phyloP scores from a whole-genome alignment of 2,113 vertebrate species.

The Petrocephalus microphthalmus region DNA sequence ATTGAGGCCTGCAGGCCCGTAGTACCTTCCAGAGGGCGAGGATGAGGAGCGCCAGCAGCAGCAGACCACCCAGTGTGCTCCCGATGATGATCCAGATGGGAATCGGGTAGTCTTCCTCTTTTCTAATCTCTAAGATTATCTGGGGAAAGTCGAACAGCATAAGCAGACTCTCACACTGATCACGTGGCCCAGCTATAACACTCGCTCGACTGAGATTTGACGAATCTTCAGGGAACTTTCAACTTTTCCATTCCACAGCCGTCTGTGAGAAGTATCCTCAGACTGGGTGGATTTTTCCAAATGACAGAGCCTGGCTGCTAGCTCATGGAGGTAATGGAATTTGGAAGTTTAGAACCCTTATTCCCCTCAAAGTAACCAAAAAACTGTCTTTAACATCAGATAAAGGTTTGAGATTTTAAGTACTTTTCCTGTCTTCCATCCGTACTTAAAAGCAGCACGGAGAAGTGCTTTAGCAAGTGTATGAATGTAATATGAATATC shows the following conservation, averaged over 20 bases:
- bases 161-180: neutral
- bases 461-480: neutral
- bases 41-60: constrained; percentile 79
- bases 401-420: neutral
- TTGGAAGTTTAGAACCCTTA: neutral
- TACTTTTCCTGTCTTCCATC: neutral
- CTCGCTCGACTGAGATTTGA: neutral
- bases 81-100: constrained; percentile 85
- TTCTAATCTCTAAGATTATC: constrained; percentile 80
- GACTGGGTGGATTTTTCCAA: neutral
- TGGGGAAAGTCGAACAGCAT: constrained; percentile 37
- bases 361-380: neutral
- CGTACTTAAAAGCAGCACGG: neutral
- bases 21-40: constrained; percentile 86
- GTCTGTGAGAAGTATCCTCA: neutral
- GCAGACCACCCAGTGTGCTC: constrained; percentile 80
- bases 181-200: neutral
- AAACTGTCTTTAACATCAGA: neutral
- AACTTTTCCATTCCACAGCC: neutral
- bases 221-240: neutral
- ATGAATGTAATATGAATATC: neutral
- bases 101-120: constrained; percentile 67
- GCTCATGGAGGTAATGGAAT: neutral
- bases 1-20: neutral
- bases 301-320: neutral